Evolutionary conservation across 2,888 invertebrate genomes (phyloP).

Genomic region (Horisme vitalbata): DNA sequence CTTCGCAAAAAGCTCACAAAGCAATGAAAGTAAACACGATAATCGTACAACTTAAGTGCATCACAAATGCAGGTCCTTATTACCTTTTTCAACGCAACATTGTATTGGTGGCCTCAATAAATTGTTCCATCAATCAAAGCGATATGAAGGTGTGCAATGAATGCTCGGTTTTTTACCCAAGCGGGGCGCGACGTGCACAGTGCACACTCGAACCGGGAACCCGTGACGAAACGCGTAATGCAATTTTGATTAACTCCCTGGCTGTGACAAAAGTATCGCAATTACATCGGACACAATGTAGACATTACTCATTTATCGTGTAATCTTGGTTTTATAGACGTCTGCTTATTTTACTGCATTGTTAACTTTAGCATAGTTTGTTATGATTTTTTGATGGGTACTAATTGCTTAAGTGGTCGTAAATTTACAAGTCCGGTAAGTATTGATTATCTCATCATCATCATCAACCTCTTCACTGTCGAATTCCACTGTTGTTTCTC

Average conservation of each 20-base stretch:
- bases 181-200: conserved; percentile 38
- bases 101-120: conserved; percentile 37
- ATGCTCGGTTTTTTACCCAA: conserved; percentile 52
- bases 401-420: no score
- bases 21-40: no score
- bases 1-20: no score
- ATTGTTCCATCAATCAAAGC: conserved; percentile 61
- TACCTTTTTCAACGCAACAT: conserved; percentile 12
- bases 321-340: conserved; percentile 26
- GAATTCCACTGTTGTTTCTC: no score
- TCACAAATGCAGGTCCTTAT: background rate
- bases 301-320: conserved; percentile 58
- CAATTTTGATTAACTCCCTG: conserved; percentile 74
- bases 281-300: conserved; percentile 55
- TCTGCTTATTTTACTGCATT: conserved; percentile 7
- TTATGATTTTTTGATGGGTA: no score
- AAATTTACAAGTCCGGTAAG: no score
- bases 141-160: conserved; percentile 48
- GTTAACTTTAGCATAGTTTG: background rate
- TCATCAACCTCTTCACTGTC: no score
- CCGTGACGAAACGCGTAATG: conserved; percentile 74
- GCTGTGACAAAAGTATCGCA: conserved; percentile 47
- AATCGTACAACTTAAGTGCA: background rate
- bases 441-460: no score
- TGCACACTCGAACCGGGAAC: conserved; percentile 30